Conservation (phyloP, 2,113 vertebrate species). For the Mustela nigripes region DNA sequence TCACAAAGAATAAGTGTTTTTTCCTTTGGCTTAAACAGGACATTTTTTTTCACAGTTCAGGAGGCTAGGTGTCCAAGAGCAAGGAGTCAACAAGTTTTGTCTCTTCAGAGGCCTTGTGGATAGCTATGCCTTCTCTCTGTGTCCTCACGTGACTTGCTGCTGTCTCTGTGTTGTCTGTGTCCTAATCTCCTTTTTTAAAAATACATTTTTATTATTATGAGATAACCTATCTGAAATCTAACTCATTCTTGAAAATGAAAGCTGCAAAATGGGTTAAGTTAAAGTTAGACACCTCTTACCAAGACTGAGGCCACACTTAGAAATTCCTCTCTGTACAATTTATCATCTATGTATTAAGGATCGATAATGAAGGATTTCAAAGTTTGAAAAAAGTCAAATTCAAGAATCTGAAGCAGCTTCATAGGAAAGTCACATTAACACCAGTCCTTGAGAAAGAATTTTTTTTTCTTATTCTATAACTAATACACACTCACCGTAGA, state of each 20-base stretch:
- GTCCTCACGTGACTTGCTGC: background rate
- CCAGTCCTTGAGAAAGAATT: background rate
- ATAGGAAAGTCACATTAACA: conserved; percentile 4
- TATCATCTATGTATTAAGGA: background rate
- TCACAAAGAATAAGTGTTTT: background rate
- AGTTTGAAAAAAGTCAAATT: background rate
- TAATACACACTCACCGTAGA: background rate
- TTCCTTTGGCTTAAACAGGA: background rate
- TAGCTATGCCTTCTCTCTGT: background rate
- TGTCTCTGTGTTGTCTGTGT: background rate
- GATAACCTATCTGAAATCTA: conserved; percentile 36
- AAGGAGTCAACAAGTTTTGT: background rate
- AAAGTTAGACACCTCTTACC: background rate
- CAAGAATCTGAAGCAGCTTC: background rate
- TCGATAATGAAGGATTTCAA: background rate
- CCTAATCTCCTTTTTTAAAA: background rate
- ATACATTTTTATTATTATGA: background rate
- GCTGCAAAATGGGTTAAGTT: background rate
- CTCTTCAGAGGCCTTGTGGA: background rate
- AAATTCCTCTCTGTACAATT: background rate
- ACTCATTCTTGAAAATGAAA: conserved; percentile 44
- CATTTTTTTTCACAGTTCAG: background rate
- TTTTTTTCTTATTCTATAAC: background rate
- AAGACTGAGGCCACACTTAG: background rate
- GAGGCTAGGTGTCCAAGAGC: background rate